Percentiles rank a stretch among this genome's conserved stretches.
Conservation (phyloP, 2,888 invertebrate genomes). For the Orthonevra nobilis region DNA sequence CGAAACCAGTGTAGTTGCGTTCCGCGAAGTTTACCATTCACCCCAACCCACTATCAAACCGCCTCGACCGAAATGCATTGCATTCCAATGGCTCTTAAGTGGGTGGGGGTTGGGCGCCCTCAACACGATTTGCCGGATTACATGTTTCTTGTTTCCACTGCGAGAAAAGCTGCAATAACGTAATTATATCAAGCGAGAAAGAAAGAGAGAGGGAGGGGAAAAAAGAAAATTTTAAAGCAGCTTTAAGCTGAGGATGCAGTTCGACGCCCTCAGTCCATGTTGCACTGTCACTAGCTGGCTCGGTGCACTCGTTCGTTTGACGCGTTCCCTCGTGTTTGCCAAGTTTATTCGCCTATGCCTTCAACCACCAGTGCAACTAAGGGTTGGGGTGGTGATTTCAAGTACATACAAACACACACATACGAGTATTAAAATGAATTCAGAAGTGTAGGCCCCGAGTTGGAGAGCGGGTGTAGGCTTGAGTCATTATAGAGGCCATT, state of each 20-base stretch:
- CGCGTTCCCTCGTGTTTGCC: slow-evolving; percentile 6
- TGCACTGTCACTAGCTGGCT: slow-evolving; percentile 17
- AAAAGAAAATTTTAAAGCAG: too few relatives aligned
- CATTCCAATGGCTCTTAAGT: slow-evolving; percentile 27
- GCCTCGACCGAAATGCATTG: background rate
- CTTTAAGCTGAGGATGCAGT: slow-evolving; percentile 58
- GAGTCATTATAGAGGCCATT: slow-evolving; percentile 58
- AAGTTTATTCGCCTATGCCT: too few relatives aligned
- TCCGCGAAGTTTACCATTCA: slow-evolving; percentile 22
- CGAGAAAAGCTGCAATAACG: slow-evolving; percentile 50
- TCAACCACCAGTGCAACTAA: background rate
- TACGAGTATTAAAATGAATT: slow-evolving; percentile 41
- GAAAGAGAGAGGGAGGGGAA: too few relatives aligned
- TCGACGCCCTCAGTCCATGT: slow-evolving; percentile 59
- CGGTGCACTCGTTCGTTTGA: slow-evolving; percentile 16
- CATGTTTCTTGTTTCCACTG: slow-evolving; percentile 16
- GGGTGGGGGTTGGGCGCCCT: slow-evolving; percentile 16
- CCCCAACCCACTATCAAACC: background rate
- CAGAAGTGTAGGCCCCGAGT: background rate
- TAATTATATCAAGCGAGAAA: slow-evolving; percentile 32
- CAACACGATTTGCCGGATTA: slow-evolving; percentile 47
- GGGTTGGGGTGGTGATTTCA: slow-evolving; percentile 18
- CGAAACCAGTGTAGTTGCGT: slow-evolving; percentile 31
- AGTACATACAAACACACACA: slow-evolving; percentile 35
- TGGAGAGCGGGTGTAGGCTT: background rate